These are phyloP conservation scores for Anableps anableps DNA, from an alignment of 2,797 vertebrate species.

Conservation along the genomic window DNA sequence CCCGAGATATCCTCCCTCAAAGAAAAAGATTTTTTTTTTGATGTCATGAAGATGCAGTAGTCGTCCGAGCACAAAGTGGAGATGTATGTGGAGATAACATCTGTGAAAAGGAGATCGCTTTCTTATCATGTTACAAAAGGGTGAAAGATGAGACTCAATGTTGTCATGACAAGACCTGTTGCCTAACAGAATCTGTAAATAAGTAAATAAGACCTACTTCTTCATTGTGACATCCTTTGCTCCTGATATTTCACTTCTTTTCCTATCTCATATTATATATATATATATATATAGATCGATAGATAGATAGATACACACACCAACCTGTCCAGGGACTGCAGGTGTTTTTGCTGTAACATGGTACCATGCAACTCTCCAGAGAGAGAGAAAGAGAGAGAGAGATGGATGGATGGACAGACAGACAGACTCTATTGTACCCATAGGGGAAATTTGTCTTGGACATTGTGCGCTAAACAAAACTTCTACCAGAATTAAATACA, in stretches of 20 bases:
- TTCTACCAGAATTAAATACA: no score
- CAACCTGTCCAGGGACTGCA: no score
- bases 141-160: conserved; percentile 43
- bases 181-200: conserved; percentile 44
- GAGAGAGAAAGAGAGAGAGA: no score
- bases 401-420: no score
- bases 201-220: conserved; percentile 40
- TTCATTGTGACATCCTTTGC: conserved; percentile 27
- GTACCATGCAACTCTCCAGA: no score
- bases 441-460: no score
- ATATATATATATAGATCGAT: no score
- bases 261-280: not conserved
- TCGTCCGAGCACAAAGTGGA: conserved; percentile 35
- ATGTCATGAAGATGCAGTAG: conserved; percentile 58
- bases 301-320: no score
- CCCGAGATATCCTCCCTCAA: conserved; percentile 36
- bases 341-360: no score
- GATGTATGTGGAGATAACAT: conserved; percentile 59
- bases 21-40: conserved; percentile 40
- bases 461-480: no score
- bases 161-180: conserved; percentile 43
- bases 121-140: conserved; percentile 60
- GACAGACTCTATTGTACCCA: no score
- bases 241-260: conserved; percentile 49
- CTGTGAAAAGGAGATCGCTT: conserved; percentile 39